phyloP scores from a whole-genome alignment of 2,888 invertebrate species.

The Nemotelus pantherinus region DNA sequence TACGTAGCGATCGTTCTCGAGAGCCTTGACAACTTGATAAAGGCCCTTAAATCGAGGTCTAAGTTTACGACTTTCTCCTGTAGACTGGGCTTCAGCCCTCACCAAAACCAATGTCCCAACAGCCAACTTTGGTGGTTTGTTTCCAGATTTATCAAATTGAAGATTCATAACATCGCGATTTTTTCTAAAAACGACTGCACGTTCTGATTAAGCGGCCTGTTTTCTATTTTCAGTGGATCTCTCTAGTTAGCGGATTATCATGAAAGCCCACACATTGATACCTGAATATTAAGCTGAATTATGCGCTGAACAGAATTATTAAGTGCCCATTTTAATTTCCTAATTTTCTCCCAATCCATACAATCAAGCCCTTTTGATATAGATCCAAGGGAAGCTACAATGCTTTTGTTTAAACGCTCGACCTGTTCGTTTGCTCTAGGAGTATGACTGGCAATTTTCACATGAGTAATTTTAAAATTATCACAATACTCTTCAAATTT shows the following conservation, averaged over 20 bases:
- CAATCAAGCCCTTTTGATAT: slow-evolving; percentile 43
- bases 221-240: not conserved
- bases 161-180: not conserved
- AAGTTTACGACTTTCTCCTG: not conserved
- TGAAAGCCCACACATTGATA: not conserved
- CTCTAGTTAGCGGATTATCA: slow-evolving; percentile 1
- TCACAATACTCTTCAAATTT: slow-evolving; percentile 48
- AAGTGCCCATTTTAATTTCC: slow-evolving; percentile 50
- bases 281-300: slow-evolving; percentile 38
- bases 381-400: slow-evolving; percentile 50
- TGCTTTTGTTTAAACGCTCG: slow-evolving; percentile 1
- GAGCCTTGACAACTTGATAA: not conserved
- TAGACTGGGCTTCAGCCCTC: not conserved
- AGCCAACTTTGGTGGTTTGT: not conserved
- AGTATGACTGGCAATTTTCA: slow-evolving; percentile 50
- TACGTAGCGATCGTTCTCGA: not conserved
- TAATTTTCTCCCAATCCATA: slow-evolving; percentile 52
- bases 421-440: slow-evolving; percentile 46
- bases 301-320: slow-evolving; percentile 51
- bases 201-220: not conserved
- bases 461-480: slow-evolving; percentile 48
- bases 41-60: not conserved
- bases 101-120: not conserved
- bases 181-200: not conserved
- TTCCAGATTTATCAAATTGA: not conserved